Evolutionary conservation across 2,797 vertebrate species (phyloP), one percentile per base, ranked within the genome.

Genomic region (Crypturellus tataupa): DNA sequence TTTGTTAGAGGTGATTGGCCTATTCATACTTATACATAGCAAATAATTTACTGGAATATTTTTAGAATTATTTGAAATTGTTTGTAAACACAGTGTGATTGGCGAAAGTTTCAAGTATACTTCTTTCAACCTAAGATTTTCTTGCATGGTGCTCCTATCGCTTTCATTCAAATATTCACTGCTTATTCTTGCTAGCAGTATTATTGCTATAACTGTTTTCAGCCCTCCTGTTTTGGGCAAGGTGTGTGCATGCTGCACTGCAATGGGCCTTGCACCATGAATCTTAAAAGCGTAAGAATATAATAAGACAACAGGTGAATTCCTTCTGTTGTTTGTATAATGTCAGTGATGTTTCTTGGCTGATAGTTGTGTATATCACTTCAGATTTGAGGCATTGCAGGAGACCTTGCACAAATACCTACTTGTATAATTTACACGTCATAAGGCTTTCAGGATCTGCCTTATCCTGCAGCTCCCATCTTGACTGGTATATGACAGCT

Each of bases 221-320:
- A 4, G 23, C 67, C 42, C 18, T 35, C 80, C 7, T 1, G 4
- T 78, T 75, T 70, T 68, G 40, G 65, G 13, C 9, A 68, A 46
- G 11, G 1, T 31, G 10, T 42, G 27, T 8, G 78, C 33, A 39
- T 1, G 2, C 15, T 53, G 51, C 29, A 84, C 35, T 31, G 31
- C 3, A 21, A 3, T 21, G 82, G 10, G 6, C 10, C 5, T 25
- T 27, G 13, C 18, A 16, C 20, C 8, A 13, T 18, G 15, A 6
- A 58, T 1, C 14, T 64, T 1, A 0, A 18, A 18, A 18, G 6
- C 0, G 0, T 23, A 35, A 81, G 9, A 2, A 0, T 3, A 2
- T 9, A 27, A 6, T 31, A 46, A 80, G 64, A 68, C 5, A 42
- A 42, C 17, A 60, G 2, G 2, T 64, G 6, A 12, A 58, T 70